phyloP scores from a whole-genome alignment of 1,140 invertebrate species.

The Mizuhopecten yessoensis region DNA sequence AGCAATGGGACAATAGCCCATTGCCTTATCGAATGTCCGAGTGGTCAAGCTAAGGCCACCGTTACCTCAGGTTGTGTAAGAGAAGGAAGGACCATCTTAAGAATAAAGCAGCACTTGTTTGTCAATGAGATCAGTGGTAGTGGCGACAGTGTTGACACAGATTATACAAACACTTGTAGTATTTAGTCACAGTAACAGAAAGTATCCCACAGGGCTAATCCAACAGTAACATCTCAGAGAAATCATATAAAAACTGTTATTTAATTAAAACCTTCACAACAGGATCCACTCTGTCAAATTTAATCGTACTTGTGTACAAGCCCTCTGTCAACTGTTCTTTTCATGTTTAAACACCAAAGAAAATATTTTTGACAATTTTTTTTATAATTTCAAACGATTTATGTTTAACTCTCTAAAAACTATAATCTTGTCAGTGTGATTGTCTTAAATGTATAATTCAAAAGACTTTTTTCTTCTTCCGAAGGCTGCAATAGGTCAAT shows the following conservation, averaged over 20 bases:
- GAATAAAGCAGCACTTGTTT: neutral
- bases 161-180: neutral
- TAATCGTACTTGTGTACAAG: neutral
- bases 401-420: constrained; percentile 3
- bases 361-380: neutral
- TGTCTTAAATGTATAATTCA: neutral
- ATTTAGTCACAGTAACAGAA: neutral
- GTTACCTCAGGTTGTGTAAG: neutral
- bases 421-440: neutral
- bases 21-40: neutral
- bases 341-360: neutral
- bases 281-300: neutral
- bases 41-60: neutral
- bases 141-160: neutral
- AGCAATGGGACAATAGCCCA: neutral
- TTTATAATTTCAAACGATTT: neutral
- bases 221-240: neutral
- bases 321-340: neutral
- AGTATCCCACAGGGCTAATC: neutral
- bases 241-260: neutral
- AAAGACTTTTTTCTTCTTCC: neutral
- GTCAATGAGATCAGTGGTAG: neutral
- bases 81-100: neutral
- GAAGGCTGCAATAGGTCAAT: constrained; percentile 22
- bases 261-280: neutral